A percentile compares a stretch with the other conserved stretches of the same genome.
Evolutionary conservation across 2,113 vertebrate species (phyloP).

Genomic region (Serilophus lunatus): DNA sequence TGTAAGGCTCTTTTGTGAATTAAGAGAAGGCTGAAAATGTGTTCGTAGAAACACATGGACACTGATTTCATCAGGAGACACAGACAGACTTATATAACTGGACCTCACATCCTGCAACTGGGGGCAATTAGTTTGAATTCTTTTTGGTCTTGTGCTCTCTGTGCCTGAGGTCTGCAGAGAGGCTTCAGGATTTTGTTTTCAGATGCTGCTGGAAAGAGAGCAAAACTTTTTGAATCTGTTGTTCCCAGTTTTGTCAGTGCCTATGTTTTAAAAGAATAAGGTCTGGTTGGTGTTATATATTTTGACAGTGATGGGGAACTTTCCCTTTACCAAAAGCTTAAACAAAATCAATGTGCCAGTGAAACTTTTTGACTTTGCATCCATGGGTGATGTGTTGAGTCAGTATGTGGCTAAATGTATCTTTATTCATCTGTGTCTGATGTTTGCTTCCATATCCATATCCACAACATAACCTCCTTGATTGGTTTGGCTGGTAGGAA

Average conservation of each 20-base stretch:
- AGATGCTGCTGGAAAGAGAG: neutral
- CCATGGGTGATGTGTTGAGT: neutral
- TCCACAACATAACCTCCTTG: neutral
- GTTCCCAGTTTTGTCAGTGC: neutral
- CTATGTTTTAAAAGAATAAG: neutral
- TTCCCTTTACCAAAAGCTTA: neutral
- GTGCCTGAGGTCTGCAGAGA: neutral
- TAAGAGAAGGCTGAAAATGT: neutral
- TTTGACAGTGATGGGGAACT: neutral
- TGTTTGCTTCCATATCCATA: neutral
- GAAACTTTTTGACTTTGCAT: neutral
- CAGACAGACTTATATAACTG: accelerated
- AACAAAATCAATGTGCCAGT: neutral
- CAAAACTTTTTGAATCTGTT: neutral
- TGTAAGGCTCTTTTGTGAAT: neutral
- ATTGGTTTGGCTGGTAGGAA: neutral
- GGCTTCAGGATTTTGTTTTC: neutral
- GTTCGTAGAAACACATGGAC: neutral
- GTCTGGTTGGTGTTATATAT: neutral
- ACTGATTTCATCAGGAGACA: neutral
- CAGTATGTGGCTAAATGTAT: neutral
- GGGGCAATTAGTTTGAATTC: neutral
- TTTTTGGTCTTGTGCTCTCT: accelerated
- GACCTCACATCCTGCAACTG: neutral
- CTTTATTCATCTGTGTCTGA: neutral